Evolutionary conservation across 1,140 invertebrate species (phyloP), one percentile per base, ranked within the genome.

Genomic region (Solenopsis fugax): DNA sequence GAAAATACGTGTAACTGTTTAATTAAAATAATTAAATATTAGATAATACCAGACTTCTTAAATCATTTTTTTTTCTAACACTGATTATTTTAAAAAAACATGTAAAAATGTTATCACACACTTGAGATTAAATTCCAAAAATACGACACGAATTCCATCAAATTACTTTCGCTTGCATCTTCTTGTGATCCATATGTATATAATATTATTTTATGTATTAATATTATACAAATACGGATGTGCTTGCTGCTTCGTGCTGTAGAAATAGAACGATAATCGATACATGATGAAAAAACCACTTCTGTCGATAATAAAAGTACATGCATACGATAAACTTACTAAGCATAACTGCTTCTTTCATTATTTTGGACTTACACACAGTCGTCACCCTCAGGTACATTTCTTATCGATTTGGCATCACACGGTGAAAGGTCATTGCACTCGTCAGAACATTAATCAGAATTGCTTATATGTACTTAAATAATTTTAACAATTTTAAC

Each of bases 321-420:
- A 91, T 90, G 89, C 89, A 91, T 86, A 71, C 76, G 88, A 85
- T 65, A 56, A 88, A 91, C 89, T 86, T 87, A 88, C 85, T 89
- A 87, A 88, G 58, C 82, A 89, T 78, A 82, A 77, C 82, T 88
- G 92, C 81, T 88, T 89, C 29, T 87, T n/a, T 88, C 48, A 16
- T 85, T 62, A 65, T 37, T 85, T 48, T 50, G 29, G 54, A 56
- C 21, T 84, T 76, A 67, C 52, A 12, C 50, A n/a, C 16, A n/a
- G n/a, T 45, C 52, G 72, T 34, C 50, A 3, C 24, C 13, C 9
- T 21, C 5, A 12, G 4, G 60, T 21, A 58, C 34, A 67, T 60
- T 58, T 34, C 48, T 65, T 12, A 72, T 64, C 12, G 18, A n/a
- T 6, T 52, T 10, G 56, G 1, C 10, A 29, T 64, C 41, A 18